Percentiles rank a stretch among this genome's conserved stretches.
These are phyloP conservation scores for Spodoptera littoralis DNA, from an alignment of 2,888 invertebrate species.

Conservation along the genomic window DNA sequence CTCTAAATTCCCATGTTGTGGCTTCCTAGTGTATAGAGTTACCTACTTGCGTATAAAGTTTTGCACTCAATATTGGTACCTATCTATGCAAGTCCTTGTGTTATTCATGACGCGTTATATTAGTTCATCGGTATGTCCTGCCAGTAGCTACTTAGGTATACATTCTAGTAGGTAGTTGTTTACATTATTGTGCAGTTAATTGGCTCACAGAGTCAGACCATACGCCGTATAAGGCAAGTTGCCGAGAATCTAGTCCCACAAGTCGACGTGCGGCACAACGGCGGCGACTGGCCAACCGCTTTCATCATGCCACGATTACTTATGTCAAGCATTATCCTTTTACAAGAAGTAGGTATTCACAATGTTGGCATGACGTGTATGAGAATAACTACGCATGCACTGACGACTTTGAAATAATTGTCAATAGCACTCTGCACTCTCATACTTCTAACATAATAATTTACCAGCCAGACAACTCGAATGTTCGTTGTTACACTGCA, in stretches of 20 bases:
- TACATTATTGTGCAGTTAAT: constrained; percentile 74
- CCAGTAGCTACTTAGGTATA: constrained; percentile 41
- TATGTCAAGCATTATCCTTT: constrained; percentile 60
- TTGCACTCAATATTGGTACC: constrained; percentile 1
- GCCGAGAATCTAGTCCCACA: constrained; percentile 74
- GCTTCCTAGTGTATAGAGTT: constrained; percentile 1
- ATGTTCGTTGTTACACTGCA: constrained; percentile 6
- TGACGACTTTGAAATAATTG: constrained; percentile 28
- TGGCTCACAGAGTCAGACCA: constrained; percentile 72
- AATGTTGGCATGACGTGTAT: constrained; percentile 26
- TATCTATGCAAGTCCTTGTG: constrained; percentile 13
- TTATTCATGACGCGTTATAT: constrained; percentile 46
- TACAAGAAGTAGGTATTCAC: constrained; percentile 35
- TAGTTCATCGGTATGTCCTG: constrained; percentile 49
- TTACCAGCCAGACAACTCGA: neutral
- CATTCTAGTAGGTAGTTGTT: constrained; percentile 62
- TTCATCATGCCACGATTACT: constrained; percentile 65
- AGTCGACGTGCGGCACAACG: constrained; percentile 50
- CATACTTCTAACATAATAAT: constrained; percentile 13
- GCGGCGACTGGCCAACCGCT: constrained; percentile 62
- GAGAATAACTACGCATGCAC: constrained; percentile 13
- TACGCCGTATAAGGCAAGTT: constrained; percentile 76
- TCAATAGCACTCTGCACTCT: constrained; percentile 14
- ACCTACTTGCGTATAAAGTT: no score
- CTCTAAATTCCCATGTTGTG: constrained; percentile 4